phyloP scores from a whole-genome alignment of 2,797 vertebrate genomes.

The Florisuga fusca region DNA sequence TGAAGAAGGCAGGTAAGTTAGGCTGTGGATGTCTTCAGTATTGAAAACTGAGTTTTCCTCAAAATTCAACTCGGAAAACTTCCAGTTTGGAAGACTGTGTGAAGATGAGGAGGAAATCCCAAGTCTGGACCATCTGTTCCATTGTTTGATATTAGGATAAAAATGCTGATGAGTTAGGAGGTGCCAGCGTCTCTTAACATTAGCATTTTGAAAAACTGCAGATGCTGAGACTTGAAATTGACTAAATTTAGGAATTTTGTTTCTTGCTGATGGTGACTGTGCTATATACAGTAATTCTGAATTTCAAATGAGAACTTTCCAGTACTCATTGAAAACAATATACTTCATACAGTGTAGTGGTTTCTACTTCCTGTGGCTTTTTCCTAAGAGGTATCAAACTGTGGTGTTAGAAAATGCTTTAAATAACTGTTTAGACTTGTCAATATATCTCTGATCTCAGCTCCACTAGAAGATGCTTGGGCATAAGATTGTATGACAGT shows the following conservation, averaged over 20 bases:
- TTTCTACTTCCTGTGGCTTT: not conserved
- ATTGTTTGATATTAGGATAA: not conserved
- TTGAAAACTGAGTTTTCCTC: not conserved
- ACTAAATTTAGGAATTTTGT: not conserved
- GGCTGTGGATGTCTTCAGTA: not conserved
- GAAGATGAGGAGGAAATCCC: not conserved
- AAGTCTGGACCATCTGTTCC: not conserved
- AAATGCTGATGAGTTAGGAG: not conserved
- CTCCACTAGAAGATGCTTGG: not conserved
- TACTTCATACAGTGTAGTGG: not conserved
- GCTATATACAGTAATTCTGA: not conserved
- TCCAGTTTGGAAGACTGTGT: not conserved
- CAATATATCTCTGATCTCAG: not conserved
- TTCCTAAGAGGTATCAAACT: not conserved
- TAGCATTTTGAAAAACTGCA: slow-evolving; percentile 4
- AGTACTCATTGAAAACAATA: not conserved
- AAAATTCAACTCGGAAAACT: not conserved
- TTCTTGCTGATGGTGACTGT: not conserved
- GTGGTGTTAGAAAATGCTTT: not conserved
- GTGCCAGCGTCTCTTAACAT: not conserved
- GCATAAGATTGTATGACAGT: not conserved
- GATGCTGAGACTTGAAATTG: not conserved
- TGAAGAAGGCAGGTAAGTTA: not conserved
- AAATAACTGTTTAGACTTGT: not conserved
- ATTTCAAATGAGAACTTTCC: not conserved